Evolutionary conservation across 2,888 invertebrate genomes (phyloP), one percentile per base, ranked within the genome.

Genomic region (Phalangium opilio): DNA sequence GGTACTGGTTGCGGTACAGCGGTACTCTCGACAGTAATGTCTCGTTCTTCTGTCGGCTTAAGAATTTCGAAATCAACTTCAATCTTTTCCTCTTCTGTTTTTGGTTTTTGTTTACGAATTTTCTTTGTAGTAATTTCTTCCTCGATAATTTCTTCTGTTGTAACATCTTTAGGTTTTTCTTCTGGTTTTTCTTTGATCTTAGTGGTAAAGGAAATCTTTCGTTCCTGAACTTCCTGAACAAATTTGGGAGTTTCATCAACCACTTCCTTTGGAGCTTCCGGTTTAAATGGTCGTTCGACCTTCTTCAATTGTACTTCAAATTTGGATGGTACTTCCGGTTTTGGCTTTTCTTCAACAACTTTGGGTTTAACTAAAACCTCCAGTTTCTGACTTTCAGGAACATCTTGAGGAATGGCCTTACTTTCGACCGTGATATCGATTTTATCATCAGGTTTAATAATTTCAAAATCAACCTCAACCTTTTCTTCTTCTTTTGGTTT

Each of bases 401-500:
- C 44, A 36, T 33, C 35, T n/a, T 35, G 44, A 11, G 44, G 27
- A 7, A 27, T 7, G 8, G 27, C 40, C 14, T n/a, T 15, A 14
- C 27, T 21, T 21, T 45, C 41, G 2, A 45, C 41, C 10, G 39
- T 41, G 7, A 45, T 39, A 41, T 39, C 27, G 8, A 33, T 36
- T 15, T 45, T 45, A n/a, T 45, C 27, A n/a, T 38, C 38, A 38
- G 38, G 40, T 33, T 35, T 44, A 17, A 40, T 33, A 15, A 36
- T 44, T 38, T 36, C 36, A 17, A 32, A 36, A 3, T 39, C 20
- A n/a, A 27, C 1, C 38, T 48, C 35, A 14, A 19, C 18, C 11
- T 10, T 32, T 17, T 41, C 41, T 49, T 55, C 50, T 32, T 55
- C 53, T 44, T 43, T 41, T 33, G 12, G 15, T 33, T 39, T 45